Conservation (phyloP, 2,888 invertebrate species). For the Deilephila porcellus region DNA sequence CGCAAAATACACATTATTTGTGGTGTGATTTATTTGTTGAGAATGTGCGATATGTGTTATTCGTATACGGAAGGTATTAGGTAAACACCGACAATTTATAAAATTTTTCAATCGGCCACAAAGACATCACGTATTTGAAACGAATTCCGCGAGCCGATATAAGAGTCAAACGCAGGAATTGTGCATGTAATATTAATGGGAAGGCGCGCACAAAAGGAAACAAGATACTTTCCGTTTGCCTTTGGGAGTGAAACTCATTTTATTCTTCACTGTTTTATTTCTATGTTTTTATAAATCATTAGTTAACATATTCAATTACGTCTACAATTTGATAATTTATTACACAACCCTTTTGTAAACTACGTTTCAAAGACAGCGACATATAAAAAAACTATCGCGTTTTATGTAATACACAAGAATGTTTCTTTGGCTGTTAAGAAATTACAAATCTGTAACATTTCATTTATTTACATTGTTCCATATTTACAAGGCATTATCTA, state of each 20-base stretch:
- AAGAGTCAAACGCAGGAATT: not conserved
- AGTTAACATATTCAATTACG: slow-evolving; percentile 74
- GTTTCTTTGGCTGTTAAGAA: slow-evolving; percentile 63
- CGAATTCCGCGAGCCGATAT: not conserved
- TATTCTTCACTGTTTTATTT: slow-evolving; percentile 61
- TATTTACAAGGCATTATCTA: slow-evolving; percentile 57
- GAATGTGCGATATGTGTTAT: no score
- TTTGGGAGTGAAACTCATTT: slow-evolving; percentile 43
- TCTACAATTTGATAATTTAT: slow-evolving; percentile 78
- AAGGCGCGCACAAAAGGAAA: not conserved
- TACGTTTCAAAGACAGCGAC: slow-evolving; percentile 65
- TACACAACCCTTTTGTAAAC: slow-evolving; percentile 81
- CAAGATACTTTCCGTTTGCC: slow-evolving; percentile 16
- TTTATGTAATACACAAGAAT: slow-evolving; percentile 54
- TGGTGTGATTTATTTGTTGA: no score
- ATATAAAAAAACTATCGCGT: slow-evolving; percentile 47
- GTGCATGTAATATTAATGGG: slow-evolving; percentile 12
- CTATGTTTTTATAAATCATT: slow-evolving; percentile 76
- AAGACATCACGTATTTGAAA: not conserved
- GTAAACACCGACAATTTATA: not conserved
- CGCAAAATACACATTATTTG: no score
- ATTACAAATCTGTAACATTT: slow-evolving; percentile 57
- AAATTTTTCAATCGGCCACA: not conserved
- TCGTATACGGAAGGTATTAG: not conserved
- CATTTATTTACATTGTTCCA: slow-evolving; percentile 52